Evolutionary conservation across 1,140 invertebrate species (phyloP).

Genomic region (Caerostris extrusa): DNA sequence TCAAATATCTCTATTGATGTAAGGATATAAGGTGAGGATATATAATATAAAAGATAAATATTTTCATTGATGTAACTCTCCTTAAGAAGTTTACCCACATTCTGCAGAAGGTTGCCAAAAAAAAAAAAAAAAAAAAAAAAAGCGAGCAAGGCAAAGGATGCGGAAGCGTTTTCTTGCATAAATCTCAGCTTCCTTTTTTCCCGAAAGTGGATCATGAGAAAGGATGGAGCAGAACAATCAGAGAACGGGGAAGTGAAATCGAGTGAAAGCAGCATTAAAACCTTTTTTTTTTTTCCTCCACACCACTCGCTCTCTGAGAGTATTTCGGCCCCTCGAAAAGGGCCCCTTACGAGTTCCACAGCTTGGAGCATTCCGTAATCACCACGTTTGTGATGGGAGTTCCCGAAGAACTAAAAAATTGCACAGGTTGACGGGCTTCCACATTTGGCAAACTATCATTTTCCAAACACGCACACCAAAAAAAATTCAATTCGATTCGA

Average conservation of each 20-base stretch:
- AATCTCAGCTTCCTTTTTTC: background rate
- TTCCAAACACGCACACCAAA: too few relatives aligned
- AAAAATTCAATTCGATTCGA: too few relatives aligned
- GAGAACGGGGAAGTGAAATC: slow-evolving; percentile 74
- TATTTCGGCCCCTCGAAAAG: slow-evolving; percentile 31
- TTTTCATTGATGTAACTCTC: too few relatives aligned
- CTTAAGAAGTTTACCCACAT: too few relatives aligned
- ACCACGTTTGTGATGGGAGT: background rate
- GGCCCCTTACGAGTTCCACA: slow-evolving; percentile 56
- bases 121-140: background rate
- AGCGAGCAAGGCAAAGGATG: slow-evolving; percentile 51
- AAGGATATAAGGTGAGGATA: too few relatives aligned
- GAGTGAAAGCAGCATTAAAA: slow-evolving; percentile 59
- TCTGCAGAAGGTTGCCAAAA: background rate
- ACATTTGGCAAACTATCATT: background rate
- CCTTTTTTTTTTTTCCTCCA: background rate
- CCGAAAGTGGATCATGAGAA: slow-evolving; percentile 72
- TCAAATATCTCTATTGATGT: too few relatives aligned
- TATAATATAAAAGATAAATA: too few relatives aligned
- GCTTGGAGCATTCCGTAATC: slow-evolving; percentile 34
- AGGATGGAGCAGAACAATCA: slow-evolving; percentile 60
- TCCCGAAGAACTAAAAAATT: background rate
- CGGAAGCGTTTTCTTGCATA: slow-evolving; percentile 56
- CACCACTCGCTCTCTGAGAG: background rate
- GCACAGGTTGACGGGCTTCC: background rate